Evolutionary conservation across 2,113 vertebrate genomes (phyloP), one percentile per base, ranked within the genome.

Genomic region (Accipiter virgatus): DNA sequence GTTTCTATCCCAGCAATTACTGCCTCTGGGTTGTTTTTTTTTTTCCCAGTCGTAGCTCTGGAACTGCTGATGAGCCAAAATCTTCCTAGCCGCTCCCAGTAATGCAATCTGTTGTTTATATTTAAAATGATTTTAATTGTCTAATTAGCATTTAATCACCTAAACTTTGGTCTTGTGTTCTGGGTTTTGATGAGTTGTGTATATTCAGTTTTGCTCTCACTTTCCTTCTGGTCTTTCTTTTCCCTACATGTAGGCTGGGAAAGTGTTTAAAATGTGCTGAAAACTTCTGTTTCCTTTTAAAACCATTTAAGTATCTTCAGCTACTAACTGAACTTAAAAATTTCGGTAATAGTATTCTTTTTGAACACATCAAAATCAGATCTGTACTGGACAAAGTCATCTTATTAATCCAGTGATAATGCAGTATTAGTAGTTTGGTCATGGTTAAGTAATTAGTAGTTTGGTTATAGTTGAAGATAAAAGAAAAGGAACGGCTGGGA

Each of bases 101-200:
- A 88, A 82, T 62, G 20, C 86, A 97, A 94, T 95, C 90, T 96
- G 90, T 88, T 97, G 71, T 92, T 94, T 90, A 56, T 75, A 83
- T 93, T 91, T 90, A 63, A 94, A 94, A 93, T 90, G 2, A 96
- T 95, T 96, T 90, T 93, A 93, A 82, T 96, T 88, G 80, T 95
- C 75, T 95, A 88, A 94, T 95, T 92, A 94, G 68, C 68, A 88
- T 95, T 91, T 95, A 86, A 94, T 96, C 82, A 93, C 38, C 72
- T 90, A 83, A 90, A 88, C 68, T 88, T 94, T 74, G 52, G 68
- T 88, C 55, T 81, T 88, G 4, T 74, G 40, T 90, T 84, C 63
- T 88, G 63, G 21, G 31, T 81, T 97, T 95, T 95, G 82, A 93
- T 90, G 82, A 93, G 55, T 86, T 62, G 18, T 36, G 6, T 88